phyloP scores from a whole-genome alignment of 2,888 invertebrate species.

The Venusia cambrica region DNA sequence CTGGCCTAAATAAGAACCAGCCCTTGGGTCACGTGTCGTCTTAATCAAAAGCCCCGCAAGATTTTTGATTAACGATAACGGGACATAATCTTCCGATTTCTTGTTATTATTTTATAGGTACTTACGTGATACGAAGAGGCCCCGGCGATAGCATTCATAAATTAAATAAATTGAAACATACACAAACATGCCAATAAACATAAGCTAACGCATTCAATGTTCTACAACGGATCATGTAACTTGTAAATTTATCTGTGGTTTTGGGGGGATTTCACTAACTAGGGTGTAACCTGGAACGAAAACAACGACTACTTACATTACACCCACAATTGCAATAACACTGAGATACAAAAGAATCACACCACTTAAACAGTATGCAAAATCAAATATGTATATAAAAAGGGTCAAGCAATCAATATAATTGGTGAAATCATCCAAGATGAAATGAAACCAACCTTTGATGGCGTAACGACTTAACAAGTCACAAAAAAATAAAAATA shows the following conservation, averaged over 20 bases:
- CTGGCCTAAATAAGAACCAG: too few relatives aligned
- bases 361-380: slow-evolving; percentile 67
- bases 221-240: slow-evolving; percentile 48
- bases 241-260: slow-evolving; percentile 80
- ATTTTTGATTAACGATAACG: too few relatives aligned
- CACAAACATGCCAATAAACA: slow-evolving; percentile 70
- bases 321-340: slow-evolving; percentile 66
- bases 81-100: too few relatives aligned
- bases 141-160: slow-evolving; percentile 19
- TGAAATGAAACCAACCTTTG: slow-evolving; percentile 64
- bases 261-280: slow-evolving; percentile 45
- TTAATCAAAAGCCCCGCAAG: too few relatives aligned
- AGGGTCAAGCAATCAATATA: slow-evolving; percentile 60
- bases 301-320: slow-evolving; percentile 75
- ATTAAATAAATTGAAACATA: slow-evolving; percentile 41
- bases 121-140: slow-evolving; percentile 34
- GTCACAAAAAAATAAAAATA: slow-evolving; percentile 60
- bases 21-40: too few relatives aligned
- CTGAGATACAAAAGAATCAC: slow-evolving; percentile 60
- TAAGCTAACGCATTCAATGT: slow-evolving; percentile 64
- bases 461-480: slow-evolving; percentile 45
- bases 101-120: too few relatives aligned
- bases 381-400: slow-evolving; percentile 47
- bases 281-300: slow-evolving; percentile 79
- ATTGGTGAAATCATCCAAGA: slow-evolving; percentile 52